Base-by-base conservation (phyloP, 1,140 invertebrate genomes). In the Calliphora vicina region DNA sequence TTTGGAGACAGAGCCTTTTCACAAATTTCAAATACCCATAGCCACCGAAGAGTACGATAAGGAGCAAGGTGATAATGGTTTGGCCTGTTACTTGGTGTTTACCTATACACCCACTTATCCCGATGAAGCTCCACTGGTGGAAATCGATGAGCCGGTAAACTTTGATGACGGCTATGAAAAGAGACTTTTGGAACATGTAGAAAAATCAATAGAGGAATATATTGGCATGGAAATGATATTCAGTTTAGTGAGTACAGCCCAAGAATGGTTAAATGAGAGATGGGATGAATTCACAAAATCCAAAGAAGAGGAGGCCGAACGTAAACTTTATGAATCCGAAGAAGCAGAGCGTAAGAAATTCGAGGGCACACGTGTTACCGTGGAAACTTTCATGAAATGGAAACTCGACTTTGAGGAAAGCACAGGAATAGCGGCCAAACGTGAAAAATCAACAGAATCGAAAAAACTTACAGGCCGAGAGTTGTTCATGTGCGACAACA, bases 221-320 rank as follows among this genome's bases (percentile, higher is more conserved):
- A 87, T 99, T 83, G 98, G 98, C 3, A 99, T 97, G 95, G 97
- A 97, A 15, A 99, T 99, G 97, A 94, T 99, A 29, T 99, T 99
- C 90, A 99, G 97, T 27, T 91, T 99, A 86, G 97, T 99, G 3
- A 98, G 97, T 72, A 94, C 95, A 80, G 95, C 97, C 8, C 96
- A 97, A 91, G 98, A 99, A 91, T 97, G 97, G 96, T 91, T 98
- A 0, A 97, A 97, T 91, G 93, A 93, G 26, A 94, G 95, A 85
- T 96, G 94, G 93, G 97, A 98, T 90, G 93, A 93, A 73, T 92
- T 94, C 61, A 95, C 95, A 86, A 94, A 94, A 84, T 91, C 93
- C 73, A 92, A 93, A 87, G 94, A 97, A 90, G 95, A 97, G 88
- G 93, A 92, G 84, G 92, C 93, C 42, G 93, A 94, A 43, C 92